These are phyloP conservation scores for cattle (Bos taurus) DNA, from an alignment of 2,113 vertebrate species.

Conservation along the genomic window DNA sequence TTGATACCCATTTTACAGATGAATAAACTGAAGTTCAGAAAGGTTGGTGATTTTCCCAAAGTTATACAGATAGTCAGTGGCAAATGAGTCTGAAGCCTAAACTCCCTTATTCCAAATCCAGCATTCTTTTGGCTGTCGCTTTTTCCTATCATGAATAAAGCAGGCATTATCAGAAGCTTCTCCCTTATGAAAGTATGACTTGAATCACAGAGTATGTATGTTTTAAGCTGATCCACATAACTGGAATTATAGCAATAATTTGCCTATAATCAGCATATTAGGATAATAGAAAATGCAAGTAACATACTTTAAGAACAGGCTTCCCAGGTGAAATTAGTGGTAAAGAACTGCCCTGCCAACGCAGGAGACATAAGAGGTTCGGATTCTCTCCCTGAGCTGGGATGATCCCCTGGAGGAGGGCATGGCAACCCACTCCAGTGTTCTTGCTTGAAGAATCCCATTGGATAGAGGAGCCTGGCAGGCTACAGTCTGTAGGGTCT, in stretches of 20 bases:
- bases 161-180: neutral
- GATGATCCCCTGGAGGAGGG: neutral
- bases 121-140: neutral
- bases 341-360: neutral
- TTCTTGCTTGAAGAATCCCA: neutral
- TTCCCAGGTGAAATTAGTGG: neutral
- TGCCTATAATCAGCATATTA: neutral
- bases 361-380: neutral
- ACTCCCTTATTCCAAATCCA: neutral
- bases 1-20: neutral
- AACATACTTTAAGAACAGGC: neutral
- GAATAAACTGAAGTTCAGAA: neutral
- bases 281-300: neutral
- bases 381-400: neutral
- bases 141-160: neutral
- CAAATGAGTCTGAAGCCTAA: neutral
- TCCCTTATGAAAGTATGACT: neutral
- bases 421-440: neutral
- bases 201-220: neutral
- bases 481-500: neutral
- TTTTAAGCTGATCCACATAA: neutral
- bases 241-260: neutral
- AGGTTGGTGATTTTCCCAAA: neutral
- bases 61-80: neutral
- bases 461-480: neutral